These are phyloP conservation scores for Amblyopsis hoosieri DNA, from an alignment of 2,797 vertebrate species.

Conservation along the genomic window DNA sequence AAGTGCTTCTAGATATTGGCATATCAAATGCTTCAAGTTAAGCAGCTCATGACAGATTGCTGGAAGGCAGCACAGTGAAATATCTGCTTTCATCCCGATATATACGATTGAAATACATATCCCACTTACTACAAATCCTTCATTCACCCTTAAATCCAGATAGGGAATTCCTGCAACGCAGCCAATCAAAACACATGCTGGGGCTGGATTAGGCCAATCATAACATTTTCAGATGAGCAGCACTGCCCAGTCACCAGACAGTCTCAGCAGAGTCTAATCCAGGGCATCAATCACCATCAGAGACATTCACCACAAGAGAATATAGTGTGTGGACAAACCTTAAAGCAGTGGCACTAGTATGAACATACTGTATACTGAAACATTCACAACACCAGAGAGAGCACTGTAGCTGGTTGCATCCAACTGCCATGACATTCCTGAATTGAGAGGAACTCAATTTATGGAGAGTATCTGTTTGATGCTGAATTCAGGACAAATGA, in stretches of 20 bases:
- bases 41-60: slow-evolving; percentile 18
- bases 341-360: no score
- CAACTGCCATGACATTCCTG: no score
- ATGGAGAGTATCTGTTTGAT: no score
- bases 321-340: no score
- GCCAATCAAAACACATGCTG: slow-evolving; percentile 67
- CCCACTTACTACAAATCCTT: slow-evolving; percentile 57
- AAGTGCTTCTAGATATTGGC: slow-evolving; percentile 21
- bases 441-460: no score
- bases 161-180: slow-evolving; percentile 46
- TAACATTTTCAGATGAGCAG: slow-evolving; percentile 51
- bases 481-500: no score
- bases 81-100: background rate
- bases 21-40: background rate
- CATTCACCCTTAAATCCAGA: slow-evolving; percentile 47
- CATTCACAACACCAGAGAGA: no score
- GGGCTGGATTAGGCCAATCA: slow-evolving; percentile 60
- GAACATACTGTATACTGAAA: no score
- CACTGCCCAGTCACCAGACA: slow-evolving; percentile 36
- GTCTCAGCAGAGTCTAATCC: slow-evolving; percentile 37
- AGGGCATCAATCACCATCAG: slow-evolving; percentile 50
- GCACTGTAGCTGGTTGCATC: no score
- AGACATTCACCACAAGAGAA: slow-evolving; percentile 19
- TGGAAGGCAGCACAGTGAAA: slow-evolving; percentile 34
- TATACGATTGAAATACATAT: slow-evolving; percentile 18